Base-by-base conservation (phyloP, 1,140 invertebrate species). In the Cardiocondyla obscurior region DNA sequence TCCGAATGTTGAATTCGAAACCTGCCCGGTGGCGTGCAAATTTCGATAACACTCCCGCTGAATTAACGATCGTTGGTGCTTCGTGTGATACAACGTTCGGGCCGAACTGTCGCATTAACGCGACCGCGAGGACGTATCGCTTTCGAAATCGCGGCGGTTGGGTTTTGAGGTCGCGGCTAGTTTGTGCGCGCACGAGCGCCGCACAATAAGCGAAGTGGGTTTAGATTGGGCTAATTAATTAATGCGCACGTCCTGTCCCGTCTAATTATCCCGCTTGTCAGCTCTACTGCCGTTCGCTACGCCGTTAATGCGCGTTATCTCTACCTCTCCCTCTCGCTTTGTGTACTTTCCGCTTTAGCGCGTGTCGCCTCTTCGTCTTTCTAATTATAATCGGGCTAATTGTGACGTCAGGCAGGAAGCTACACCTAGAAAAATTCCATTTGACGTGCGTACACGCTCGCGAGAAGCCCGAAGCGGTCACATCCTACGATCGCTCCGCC, bases 211-310 rank as follows among this genome's bases (percentile, higher is more conserved):
- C 90, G 91, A 91, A 93, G 92, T 93, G 90, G 92, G 90, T 91
- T 93, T 94, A 94, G 93, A 94, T 94, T 94, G 92, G 91, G 92
- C 92, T 93, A 94, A 94, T 94, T 94, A 94, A 94, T 94, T 93
- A 94, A 94, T 93, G 92, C 93, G 93, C 93, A 94, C 93, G 93
- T 93, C 93, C 93, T 93, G 93, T 93, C 92, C 91, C 89, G 90
- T 84, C 92, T 94, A 94, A 94, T 94, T 94, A 94, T 93, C 92
- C 92, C 93, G 92, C 92, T 93, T 92, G 92, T 93, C 91, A 92
- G 88, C 87, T 86, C 87, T 85, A 83, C 83, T 89, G 89, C 90
- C 86, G 89, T 86, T 89, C 87, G 89, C 82, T 87, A 90, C 90
- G 89, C 90, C 86, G 90, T 88, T 89, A 92, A 88, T 90, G 87